Evolutionary conservation across 2,888 invertebrate genomes (phyloP).

Genomic region (Sipunculus nudus): DNA sequence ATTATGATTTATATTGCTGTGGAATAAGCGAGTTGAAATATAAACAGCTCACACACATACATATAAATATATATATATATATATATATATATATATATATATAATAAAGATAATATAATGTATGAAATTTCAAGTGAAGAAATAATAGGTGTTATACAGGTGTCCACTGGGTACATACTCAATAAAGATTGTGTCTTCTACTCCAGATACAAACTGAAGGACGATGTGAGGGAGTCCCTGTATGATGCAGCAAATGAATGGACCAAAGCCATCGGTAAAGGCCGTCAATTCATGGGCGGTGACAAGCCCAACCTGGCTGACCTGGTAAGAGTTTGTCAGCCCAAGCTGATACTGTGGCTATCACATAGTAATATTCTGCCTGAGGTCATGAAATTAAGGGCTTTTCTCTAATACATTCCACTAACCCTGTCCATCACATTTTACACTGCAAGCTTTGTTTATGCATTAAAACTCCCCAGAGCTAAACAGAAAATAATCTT

Average conservation of each 20-base stretch:
- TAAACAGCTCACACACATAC: no score
- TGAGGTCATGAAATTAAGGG: no score
- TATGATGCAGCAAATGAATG: conserved; percentile 89
- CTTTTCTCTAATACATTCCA: no score
- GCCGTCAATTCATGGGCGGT: conserved; percentile 87
- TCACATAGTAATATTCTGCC: not conserved
- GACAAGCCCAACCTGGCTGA: conserved; percentile 88
- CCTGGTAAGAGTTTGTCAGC: conserved; percentile 72
- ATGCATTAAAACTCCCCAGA: no score
- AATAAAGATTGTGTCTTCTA: no score
- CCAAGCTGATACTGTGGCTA: not conserved
- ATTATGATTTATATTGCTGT: no score
- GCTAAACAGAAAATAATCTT: no score
- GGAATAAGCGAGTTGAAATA: no score
- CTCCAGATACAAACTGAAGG: conserved; percentile 79
- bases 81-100: not conserved
- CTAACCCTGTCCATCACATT: no score
- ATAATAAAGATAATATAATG: not conserved
- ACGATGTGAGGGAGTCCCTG: conserved; percentile 87
- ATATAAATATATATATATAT: no score
- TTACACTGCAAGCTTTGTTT: no score
- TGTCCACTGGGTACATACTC: no score
- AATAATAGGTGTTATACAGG: not conserved
- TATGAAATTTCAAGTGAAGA: not conserved
- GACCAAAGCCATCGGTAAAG: conserved; percentile 73